Percentiles rank a stretch among this genome's conserved stretches.
Evolutionary conservation across 2,888 invertebrate species (phyloP).

Genomic region (Incurvaria masculella): DNA sequence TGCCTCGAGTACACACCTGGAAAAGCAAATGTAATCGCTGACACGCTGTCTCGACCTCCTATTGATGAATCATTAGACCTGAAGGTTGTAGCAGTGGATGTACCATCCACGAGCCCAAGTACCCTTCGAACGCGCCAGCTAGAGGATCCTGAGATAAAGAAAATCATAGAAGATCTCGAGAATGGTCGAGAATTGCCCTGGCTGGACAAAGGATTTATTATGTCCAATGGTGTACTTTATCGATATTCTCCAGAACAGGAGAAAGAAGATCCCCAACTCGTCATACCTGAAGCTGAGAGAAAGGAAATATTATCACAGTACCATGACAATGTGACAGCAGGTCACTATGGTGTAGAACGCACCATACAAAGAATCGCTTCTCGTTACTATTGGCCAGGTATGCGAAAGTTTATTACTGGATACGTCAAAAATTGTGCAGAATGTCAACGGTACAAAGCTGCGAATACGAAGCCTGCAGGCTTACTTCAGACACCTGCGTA

Average conservation of each 20-base stretch:
- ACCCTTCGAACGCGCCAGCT: slow-evolving; percentile 4
- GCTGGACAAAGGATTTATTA: slow-evolving; percentile 5
- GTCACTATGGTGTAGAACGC: slow-evolving; percentile 11
- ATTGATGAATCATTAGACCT: not conserved
- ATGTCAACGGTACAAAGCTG: slow-evolving; percentile 15
- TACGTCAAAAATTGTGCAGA: slow-evolving; percentile 10
- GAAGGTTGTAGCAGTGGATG: slow-evolving; percentile 1
- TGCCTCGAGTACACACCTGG: slow-evolving; percentile 25
- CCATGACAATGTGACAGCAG: slow-evolving; percentile 11
- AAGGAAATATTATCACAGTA: slow-evolving; percentile 2
- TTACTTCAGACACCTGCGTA: slow-evolving; percentile 10
- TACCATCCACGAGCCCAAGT: not conserved
- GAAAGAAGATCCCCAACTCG: slow-evolving; percentile 3
- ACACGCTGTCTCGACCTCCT: slow-evolving; percentile 23
- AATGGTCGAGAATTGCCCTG: not conserved
- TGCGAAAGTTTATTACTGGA: not conserved
- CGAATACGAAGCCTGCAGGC: slow-evolving; percentile 12
- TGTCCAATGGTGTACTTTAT: slow-evolving; percentile 5
- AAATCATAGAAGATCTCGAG: slow-evolving; percentile 5
- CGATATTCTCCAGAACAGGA: slow-evolving; percentile 3
- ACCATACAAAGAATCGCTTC: slow-evolving; percentile 4
- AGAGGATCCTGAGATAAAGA: slow-evolving; percentile 4
- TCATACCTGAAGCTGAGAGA: slow-evolving; percentile 2
- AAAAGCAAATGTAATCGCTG: slow-evolving; percentile 24
- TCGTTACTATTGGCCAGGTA: not conserved